These are phyloP conservation scores for Papilio polytes DNA, from an alignment of 1,140 invertebrate genomes.

Conservation along the genomic window DNA sequence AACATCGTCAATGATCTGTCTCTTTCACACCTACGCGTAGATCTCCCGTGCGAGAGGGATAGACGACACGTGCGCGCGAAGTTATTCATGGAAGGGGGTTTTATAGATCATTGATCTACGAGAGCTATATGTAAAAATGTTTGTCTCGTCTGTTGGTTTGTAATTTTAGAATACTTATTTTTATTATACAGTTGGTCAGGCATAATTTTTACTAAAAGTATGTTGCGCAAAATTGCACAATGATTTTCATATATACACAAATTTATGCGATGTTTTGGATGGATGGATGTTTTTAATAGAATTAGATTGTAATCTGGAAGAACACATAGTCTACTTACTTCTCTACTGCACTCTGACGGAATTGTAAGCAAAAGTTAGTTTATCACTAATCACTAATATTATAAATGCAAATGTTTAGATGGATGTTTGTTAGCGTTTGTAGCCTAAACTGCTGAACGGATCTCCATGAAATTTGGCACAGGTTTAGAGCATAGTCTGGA, in stretches of 20 bases:
- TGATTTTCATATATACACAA: too few species aligned
- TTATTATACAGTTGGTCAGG: neutral
- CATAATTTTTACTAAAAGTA: neutral
- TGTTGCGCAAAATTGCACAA: neutral
- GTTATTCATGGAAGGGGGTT: constrained; percentile 39
- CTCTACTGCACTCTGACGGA: too few species aligned
- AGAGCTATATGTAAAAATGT: neutral
- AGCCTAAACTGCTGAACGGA: too few species aligned
- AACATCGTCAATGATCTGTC: constrained; percentile 17
- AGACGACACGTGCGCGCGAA: constrained; percentile 43
- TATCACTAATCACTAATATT: too few species aligned
- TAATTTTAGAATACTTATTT: neutral
- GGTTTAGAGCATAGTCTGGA: too few species aligned
- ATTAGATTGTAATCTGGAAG: too few species aligned
- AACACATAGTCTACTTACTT: too few species aligned
- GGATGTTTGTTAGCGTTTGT: too few species aligned
- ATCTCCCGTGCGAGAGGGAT: constrained; percentile 17
- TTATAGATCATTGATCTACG: constrained; percentile 46
- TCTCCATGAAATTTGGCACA: too few species aligned
- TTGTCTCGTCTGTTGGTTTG: neutral
- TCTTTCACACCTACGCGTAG: neutral
- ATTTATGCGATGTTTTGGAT: too few species aligned
- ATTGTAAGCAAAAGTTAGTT: too few species aligned
- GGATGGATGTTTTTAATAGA: neutral
- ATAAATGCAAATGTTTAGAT: too few species aligned